phyloP scores from a whole-genome alignment of 1,140 invertebrate genomes.

The Anadara kagoshimensis region DNA sequence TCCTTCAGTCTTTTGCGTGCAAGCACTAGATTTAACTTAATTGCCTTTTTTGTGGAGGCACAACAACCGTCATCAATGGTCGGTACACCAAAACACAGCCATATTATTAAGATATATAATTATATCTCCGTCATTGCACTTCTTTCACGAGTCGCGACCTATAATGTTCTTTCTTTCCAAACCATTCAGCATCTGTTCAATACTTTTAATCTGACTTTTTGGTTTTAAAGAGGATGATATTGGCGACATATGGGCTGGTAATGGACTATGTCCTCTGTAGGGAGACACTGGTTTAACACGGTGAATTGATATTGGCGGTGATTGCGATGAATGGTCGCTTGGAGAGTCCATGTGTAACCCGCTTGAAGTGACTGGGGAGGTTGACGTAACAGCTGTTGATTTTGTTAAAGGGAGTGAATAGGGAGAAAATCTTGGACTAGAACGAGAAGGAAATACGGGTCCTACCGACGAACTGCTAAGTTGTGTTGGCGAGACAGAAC shows the following conservation, averaged over 20 bases:
- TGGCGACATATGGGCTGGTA: slow-evolving; percentile 67
- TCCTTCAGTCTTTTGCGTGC: too few relatives aligned
- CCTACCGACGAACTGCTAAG: slow-evolving; percentile 44
- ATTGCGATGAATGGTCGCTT: too few relatives aligned
- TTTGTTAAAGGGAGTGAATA: slow-evolving; percentile 83
- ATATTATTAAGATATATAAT: too few relatives aligned
- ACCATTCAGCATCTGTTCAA: slow-evolving; percentile 97
- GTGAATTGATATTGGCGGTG: slow-evolving; percentile 73
- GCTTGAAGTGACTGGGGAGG: slow-evolving; percentile 47
- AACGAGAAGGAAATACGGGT: slow-evolving; percentile 56
- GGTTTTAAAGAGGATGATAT: slow-evolving; percentile 68
- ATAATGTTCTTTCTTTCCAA: slow-evolving; percentile 78
- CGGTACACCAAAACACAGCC: too few relatives aligned
- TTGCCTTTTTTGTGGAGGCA: too few relatives aligned
- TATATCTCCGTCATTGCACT: too few relatives aligned
- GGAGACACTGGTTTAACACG: slow-evolving; percentile 73
- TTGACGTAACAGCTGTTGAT: slow-evolving; percentile 65
- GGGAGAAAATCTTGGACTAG: slow-evolving; percentile 85
- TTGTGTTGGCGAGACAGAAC: slow-evolving; percentile 34
- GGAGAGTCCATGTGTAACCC: slow-evolving; percentile 75
- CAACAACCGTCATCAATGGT: too few relatives aligned
- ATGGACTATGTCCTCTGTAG: slow-evolving; percentile 51
- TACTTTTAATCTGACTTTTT: slow-evolving; percentile 88
- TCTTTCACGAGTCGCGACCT: slow-evolving; percentile 33
- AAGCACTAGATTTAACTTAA: too few relatives aligned